Base-by-base conservation (phyloP, 2,113 vertebrate species). In the Phasianus colchicus region DNA sequence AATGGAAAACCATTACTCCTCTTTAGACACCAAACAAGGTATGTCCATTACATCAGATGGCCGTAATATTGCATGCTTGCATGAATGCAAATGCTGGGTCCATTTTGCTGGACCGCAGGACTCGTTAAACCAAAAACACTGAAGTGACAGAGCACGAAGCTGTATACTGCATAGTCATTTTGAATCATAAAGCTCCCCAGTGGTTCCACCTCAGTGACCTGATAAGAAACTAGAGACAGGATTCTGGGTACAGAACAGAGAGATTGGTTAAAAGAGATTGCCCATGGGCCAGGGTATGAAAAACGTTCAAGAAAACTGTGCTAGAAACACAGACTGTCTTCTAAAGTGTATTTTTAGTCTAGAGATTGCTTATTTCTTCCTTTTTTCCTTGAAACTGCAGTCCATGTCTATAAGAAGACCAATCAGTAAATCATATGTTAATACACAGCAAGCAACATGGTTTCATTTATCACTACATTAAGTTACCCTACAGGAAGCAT, bases 1-100 rank as follows among this genome's bases (percentile, higher is more conserved):
- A 88, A 91, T 78, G 82, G 92, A 94, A 93, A 97, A 80, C 87
- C 70, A 75, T 88, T 89, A 84, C 30, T 95, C 86, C 81, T 95
- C 61, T 85, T 88, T 27, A 79, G 97, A 93, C 70, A 65, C 60
- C 76, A 83, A 94, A 81, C 66, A 90, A 92, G 54, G 77, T 73
- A 25, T 16, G 63, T 71, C 92, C 86, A 75, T 88, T 89, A 89
- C 86, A 69, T 77, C 77, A 58, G 71, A 86, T 78, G 57, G 64
- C 65, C 60, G 58, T 61, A 45, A 11, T 71, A 34, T 91, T 72
- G 71, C 64, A 18, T 63, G 57, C 54, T 61, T 40, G 32, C 78
- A 76, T 34, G 82, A 80, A 76, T 73, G 65, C 73, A 92, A 88
- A 77, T 43, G 12, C n/a, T 11, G 13, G 30, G 45, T 52, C 79